phyloP scores from a whole-genome alignment of 1,140 invertebrate species.

The Adelges cooleyi region DNA sequence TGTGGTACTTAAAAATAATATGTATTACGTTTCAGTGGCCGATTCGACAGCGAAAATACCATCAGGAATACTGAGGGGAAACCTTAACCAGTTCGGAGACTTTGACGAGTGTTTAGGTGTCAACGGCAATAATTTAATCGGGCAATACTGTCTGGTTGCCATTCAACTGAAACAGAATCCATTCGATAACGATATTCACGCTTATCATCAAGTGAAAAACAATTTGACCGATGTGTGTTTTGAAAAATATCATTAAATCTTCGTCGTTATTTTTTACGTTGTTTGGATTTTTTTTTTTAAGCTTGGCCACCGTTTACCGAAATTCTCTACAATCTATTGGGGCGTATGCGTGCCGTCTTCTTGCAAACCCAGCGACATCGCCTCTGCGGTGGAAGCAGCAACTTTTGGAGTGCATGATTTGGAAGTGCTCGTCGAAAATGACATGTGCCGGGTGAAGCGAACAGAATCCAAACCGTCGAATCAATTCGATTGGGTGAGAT shows the following conservation, averaged over 20 bases:
- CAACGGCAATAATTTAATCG: conserved; percentile 39
- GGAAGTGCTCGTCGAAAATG: conserved; percentile 9
- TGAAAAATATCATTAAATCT: no score
- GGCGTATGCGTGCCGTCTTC: conserved; percentile 48
- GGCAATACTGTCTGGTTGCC: conserved; percentile 47
- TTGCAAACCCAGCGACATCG: conserved; percentile 44
- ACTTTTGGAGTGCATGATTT: conserved; percentile 43
- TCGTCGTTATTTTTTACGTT: not conserved
- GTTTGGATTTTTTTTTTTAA: conserved; percentile 36
- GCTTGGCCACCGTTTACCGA: conserved; percentile 52
- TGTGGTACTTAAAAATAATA: no score
- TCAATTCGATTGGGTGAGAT: not conserved
- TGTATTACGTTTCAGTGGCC: conserved; percentile 44
- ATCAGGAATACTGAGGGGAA: conserved; percentile 48
- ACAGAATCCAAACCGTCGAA: conserved; percentile 44
- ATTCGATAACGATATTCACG: conserved; percentile 46
- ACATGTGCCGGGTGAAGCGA: conserved; percentile 32
- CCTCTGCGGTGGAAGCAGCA: not conserved
- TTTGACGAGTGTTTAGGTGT: conserved; percentile 46
- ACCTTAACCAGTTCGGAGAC: conserved; percentile 50
- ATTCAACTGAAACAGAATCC: conserved; percentile 42
- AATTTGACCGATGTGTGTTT: conserved; percentile 51
- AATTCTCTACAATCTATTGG: conserved; percentile 50
- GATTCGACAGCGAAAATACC: conserved; percentile 49
- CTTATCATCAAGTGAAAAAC: conserved; percentile 49